Conservation (phyloP, 2,113 vertebrate species). For the Sakesphorus luctuosus region DNA sequence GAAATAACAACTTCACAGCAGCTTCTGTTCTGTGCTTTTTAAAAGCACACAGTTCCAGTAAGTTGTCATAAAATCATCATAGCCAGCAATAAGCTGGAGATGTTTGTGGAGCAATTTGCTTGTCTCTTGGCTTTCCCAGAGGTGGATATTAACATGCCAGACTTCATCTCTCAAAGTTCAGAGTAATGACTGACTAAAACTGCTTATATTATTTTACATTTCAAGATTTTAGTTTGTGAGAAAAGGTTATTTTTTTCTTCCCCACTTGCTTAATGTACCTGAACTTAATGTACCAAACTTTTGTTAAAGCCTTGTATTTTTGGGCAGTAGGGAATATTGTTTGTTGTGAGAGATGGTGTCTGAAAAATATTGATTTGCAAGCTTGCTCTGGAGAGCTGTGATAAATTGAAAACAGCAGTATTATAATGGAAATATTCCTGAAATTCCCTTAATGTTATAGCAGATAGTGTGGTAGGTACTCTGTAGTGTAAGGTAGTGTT, state of each 20-base stretch:
- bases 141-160: not conserved
- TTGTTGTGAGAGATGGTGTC: not conserved
- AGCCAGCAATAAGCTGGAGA: not conserved
- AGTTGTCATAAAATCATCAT: slow-evolving; percentile 16
- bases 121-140: slow-evolving; percentile 37
- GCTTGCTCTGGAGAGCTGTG: not conserved
- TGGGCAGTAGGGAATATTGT: not conserved
- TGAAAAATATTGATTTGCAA: not conserved
- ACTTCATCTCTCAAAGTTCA: not conserved
- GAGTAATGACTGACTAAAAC: slow-evolving; percentile 14
- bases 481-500: not conserved
- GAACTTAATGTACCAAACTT: not conserved
- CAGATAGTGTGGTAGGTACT: not conserved
- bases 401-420: not conserved
- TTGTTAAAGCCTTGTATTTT: not conserved
- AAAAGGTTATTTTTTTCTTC: not conserved
- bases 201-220: not conserved
- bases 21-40: not conserved
- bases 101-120: slow-evolving; percentile 25
- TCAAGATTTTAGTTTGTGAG: not conserved
- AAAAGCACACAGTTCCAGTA: not conserved
- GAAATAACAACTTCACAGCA: not conserved
- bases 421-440: not conserved
- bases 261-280: not conserved
- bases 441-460: not conserved